Evolutionary conservation across 2,888 invertebrate genomes (phyloP).

Genomic region (Pandemis corylana): DNA sequence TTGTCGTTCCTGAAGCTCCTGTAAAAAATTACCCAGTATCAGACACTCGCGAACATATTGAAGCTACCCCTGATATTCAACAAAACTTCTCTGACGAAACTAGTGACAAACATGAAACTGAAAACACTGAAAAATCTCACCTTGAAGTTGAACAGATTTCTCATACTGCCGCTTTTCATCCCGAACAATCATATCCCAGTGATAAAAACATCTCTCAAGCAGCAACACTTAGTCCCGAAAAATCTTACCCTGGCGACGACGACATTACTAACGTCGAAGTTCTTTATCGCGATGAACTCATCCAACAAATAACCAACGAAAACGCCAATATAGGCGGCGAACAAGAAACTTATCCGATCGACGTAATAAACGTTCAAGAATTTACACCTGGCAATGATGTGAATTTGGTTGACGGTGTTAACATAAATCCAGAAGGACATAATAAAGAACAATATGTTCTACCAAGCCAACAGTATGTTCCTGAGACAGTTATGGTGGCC

Average conservation of each 20-base stretch:
- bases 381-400: conserved; percentile 48
- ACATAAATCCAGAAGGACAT: conserved; percentile 50
- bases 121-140: conserved; percentile 43
- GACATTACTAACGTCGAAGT: conserved; percentile 30
- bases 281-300: conserved; percentile 13
- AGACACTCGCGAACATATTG: not conserved
- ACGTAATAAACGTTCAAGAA: conserved; percentile 50
- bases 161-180: conserved; percentile 17
- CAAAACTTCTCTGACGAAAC: conserved; percentile 1
- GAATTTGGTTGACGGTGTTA: conserved; percentile 48
- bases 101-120: conserved; percentile 36
- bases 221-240: conserved; percentile 36
- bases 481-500: conserved; percentile 24
- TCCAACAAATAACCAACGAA: not conserved
- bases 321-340: not conserved
- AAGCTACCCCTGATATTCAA: not conserved
- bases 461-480: conserved; percentile 37
- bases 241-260: conserved; percentile 4
- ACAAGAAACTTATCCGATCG: conserved; percentile 46
- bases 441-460: not conserved
- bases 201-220: conserved; percentile 20
- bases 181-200: conserved; percentile 12
- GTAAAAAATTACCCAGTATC: not conserved
- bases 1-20: not conserved
- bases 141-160: conserved; percentile 10